Evolutionary conservation across 2,113 vertebrate species (phyloP), one percentile per base, ranked within the genome.

Genomic region (Istiophorus platypterus): DNA sequence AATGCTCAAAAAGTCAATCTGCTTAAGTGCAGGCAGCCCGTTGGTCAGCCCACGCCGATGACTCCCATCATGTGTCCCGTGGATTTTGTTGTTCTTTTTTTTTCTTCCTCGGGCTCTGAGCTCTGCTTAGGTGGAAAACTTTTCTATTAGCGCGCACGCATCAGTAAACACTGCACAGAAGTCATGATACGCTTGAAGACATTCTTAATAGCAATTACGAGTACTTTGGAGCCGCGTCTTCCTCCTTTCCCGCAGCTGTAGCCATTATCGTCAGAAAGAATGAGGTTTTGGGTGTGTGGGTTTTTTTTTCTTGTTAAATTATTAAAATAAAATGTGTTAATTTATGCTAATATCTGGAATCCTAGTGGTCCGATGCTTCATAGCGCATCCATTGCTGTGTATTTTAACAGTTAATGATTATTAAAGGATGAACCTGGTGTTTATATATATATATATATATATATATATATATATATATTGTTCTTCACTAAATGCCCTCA

Each of bases 81-180:
- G 20, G n/a, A n/a, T n/a, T n/a, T n/a, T n/a, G n/a, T n/a, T n/a
- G n/a, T n/a, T n/a, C n/a, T n/a, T n/a, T 63, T 78, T 75, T 54
- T 39, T 58, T 76, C 56, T 31, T 4, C n/a, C n/a, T n/a, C n/a
- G n/a, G 9, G 58, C 56, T 31, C 2, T 58, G 37, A 77, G 65
- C 59, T 51, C 51, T n/a, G 42, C 62, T 22, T 42, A 18, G 61
- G 70, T 82, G 78, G 76, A 84, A 84, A 75, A 79, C 80, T 54
- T 82, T 76, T 78, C 72, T 77, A 59, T 85, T 86, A 80, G 77
- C 47, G 10, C 26, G 2, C 76, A 75, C 22, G 68, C 71, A 80
- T 85, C 78, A 74, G 47, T 87, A 84, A 90, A 78, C 83, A 82
- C 31, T 45, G 39, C 52, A 70, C 56, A 78, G 20, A 88, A 80